These are phyloP conservation scores for Trichonephila inaurata DNA, from an alignment of 1,140 invertebrate genomes.

Conservation along the genomic window DNA sequence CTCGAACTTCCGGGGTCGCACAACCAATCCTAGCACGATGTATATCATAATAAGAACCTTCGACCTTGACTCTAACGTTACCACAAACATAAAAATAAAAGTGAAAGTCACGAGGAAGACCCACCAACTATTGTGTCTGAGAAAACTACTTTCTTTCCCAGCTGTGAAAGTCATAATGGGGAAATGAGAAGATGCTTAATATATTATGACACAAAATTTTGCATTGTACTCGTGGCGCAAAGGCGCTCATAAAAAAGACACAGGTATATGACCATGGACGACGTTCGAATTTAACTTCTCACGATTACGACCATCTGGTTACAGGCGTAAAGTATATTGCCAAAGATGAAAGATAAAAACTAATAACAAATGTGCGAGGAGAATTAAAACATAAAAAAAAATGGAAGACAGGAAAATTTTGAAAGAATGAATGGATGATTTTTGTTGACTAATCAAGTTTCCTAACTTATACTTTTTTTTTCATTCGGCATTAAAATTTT, in stretches of 20 bases:
- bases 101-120: constrained; percentile 19
- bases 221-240: constrained; percentile 13
- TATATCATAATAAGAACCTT: constrained; percentile 1
- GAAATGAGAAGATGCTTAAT: background rate
- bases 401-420: background rate
- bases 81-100: constrained; percentile 6
- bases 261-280: background rate
- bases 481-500: no score
- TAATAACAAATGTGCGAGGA: background rate
- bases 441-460: background rate
- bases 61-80: background rate
- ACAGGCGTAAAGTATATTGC: background rate
- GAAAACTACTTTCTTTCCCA: constrained; percentile 16
- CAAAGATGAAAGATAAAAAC: background rate
- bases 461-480: no score
- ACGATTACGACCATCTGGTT: background rate
- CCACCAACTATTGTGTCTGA: constrained; percentile 34
- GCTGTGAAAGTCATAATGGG: background rate
- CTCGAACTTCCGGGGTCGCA: background rate
- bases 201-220: constrained; percentile 2
- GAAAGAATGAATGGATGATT: background rate
- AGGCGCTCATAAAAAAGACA: background rate
- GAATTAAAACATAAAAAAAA: background rate
- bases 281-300: background rate
- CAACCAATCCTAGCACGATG: background rate